These are phyloP conservation scores for Himalopsyche kuldschensis DNA, from an alignment of 2,888 invertebrate genomes.

Conservation along the genomic window DNA sequence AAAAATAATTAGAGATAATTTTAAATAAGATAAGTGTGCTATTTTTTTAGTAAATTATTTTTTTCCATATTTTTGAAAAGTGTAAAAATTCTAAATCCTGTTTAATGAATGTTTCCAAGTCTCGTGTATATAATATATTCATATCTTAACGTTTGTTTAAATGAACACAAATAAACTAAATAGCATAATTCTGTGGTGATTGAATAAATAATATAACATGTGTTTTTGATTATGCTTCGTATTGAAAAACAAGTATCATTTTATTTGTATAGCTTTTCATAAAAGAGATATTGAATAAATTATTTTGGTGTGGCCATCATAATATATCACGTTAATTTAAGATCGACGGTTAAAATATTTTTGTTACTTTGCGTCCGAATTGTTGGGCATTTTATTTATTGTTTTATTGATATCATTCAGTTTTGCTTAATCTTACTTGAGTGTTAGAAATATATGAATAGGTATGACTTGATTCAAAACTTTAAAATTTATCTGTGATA, in stretches of 20 bases:
- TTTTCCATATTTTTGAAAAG: constrained; percentile 11
- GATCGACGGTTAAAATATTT: no score
- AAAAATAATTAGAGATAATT: background rate
- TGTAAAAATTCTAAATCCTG: constrained; percentile 22
- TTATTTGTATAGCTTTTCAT: background rate
- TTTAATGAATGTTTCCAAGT: background rate
- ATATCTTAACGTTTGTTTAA: background rate
- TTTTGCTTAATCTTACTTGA: background rate
- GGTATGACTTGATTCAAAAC: background rate
- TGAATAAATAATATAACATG: background rate
- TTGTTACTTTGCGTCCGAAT: background rate
- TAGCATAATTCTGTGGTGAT: background rate
- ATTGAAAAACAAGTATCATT: background rate
- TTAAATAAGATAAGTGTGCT: background rate
- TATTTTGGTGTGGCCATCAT: no score
- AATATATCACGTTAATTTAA: no score
- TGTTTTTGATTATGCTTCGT: background rate
- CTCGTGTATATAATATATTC: background rate
- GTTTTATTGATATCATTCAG: background rate
- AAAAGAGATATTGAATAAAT: background rate
- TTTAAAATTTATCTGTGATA: background rate
- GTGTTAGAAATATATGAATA: background rate
- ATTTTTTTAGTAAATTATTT: constrained; percentile 3
- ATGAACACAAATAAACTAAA: background rate
- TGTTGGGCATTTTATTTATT: background rate